Base-by-base conservation (phyloP, 2,797 vertebrate genomes). In the Coregonus suidteri region DNA sequence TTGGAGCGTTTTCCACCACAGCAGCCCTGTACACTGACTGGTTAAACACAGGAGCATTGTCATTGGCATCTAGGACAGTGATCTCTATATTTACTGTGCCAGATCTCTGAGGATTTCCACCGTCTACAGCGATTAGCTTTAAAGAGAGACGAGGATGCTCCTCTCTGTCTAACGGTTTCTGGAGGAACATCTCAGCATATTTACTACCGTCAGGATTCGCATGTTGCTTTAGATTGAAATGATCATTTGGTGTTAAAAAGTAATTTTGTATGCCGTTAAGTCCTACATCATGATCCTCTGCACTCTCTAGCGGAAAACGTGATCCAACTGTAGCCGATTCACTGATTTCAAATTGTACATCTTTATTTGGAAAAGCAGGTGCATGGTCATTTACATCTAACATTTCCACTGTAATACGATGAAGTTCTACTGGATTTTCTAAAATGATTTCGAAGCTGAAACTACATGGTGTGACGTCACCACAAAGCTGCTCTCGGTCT, bases 381-480 rank as follows among this genome's bases (percentile, higher is more conserved):
- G 82, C 47, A 59, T 92, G 88, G 0, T 92, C 91, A 73, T 92
- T 92, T 14, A 92, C 75, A 80, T 92, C 91, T 1, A 88, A 20
- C 0, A 92, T 82, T 52, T 92, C 89, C 0, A 91, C 83, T 1
- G 86, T 78, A 4, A 92, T 66, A 25, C 83, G 84, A 4, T 90
- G 83, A 0, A 93, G 69, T 0, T 93, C 88, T 18, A 93, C 90
- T n/a, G 92, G 92, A 84, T 92, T 93, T 9, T 80, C 88, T 56
- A 91, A 30, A 77, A 93, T 89, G 6, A 93, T 87, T 75, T 94
- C 88, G n/a, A 93, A 91, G 83, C 85, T 90, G 4, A 93, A 83
- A 74, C 88, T 90, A 68, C 92, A 93, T 3, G 90, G 90, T n/a
- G 91, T 86, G 3, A 79, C 76, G 75, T 90, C 85, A 0, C 89